Conservation (phyloP, 2,797 vertebrate genomes). For the Telmatherina bonti region DNA sequence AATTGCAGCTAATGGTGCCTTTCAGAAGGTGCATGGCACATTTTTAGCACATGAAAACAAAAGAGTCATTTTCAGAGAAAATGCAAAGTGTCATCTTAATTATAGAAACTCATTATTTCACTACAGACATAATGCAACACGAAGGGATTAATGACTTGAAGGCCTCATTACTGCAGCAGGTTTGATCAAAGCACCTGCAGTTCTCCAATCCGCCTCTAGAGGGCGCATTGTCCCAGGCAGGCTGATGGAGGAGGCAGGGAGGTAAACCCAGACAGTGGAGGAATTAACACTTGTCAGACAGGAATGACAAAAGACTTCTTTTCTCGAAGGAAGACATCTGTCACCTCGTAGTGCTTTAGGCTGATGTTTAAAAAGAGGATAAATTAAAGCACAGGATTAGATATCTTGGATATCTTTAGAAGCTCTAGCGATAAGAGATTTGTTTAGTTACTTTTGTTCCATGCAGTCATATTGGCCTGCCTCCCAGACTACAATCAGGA, state of each 20-base stretch:
- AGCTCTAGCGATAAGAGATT: slow-evolving; percentile 19
- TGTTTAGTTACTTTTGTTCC: slow-evolving; percentile 48
- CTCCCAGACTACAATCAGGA: slow-evolving; percentile 50
- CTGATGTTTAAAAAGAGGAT: not conserved
- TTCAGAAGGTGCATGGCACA: not conserved
- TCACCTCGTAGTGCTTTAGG: slow-evolving; percentile 30
- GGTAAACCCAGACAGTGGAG: slow-evolving; percentile 35
- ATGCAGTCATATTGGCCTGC: slow-evolving; percentile 51
- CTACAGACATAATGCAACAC: slow-evolving; percentile 61
- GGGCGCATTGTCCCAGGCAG: slow-evolving; percentile 68
- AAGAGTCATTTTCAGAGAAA: slow-evolving; percentile 21
- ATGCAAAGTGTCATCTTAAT: slow-evolving; percentile 52
- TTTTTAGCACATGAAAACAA: slow-evolving; percentile 19
- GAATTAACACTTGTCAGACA: slow-evolving; percentile 52
- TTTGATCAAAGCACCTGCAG: slow-evolving; percentile 69
- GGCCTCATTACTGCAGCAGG: slow-evolving; percentile 68
- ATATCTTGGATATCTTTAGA: slow-evolving; percentile 32
- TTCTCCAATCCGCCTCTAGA: slow-evolving; percentile 74
- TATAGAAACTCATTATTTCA: slow-evolving; percentile 54
- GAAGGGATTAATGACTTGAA: slow-evolving; percentile 72
- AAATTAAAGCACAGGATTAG: slow-evolving; percentile 18
- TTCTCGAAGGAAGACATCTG: slow-evolving; percentile 18
- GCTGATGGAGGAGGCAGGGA: slow-evolving; percentile 55
- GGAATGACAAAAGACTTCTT: slow-evolving; percentile 26
- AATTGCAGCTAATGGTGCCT: not conserved